Evolutionary conservation across 2,797 vertebrate species (phyloP).

Genomic region (Aplochiton taeniatus): DNA sequence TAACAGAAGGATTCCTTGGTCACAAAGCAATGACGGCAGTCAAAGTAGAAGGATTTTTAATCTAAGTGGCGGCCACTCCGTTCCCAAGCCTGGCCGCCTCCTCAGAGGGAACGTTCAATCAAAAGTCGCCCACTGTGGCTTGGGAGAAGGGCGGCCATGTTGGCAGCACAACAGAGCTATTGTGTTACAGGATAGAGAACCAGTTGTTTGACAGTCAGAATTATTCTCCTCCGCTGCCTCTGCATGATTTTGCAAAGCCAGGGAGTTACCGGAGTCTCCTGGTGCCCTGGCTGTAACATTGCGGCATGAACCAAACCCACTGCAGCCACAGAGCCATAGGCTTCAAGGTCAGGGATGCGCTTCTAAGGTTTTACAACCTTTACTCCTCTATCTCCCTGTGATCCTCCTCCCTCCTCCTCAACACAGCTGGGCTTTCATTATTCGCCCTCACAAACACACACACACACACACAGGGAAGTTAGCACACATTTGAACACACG

Average conservation of each 20-base stretch:
- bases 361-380: constrained; percentile 32
- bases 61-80: constrained; percentile 19
- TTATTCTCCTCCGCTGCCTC: constrained; percentile 35
- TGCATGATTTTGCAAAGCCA: too few relatives aligned
- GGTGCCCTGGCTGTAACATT: constrained; percentile 55
- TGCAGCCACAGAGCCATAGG: constrained; percentile 42
- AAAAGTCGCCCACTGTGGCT: constrained; percentile 49
- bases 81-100: constrained; percentile 11
- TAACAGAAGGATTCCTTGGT: constrained; percentile 37
- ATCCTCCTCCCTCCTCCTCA: constrained; percentile 11
- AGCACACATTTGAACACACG: not conserved
- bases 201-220: constrained; percentile 36
- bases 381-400: constrained; percentile 17
- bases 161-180: constrained; percentile 52
- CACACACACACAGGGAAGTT: not conserved
- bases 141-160: constrained; percentile 55
- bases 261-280: constrained; percentile 37
- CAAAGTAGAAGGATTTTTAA: constrained; percentile 38
- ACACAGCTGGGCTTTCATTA: constrained; percentile 25
- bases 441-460: not conserved
- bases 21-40: constrained; percentile 23
- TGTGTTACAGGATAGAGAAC: constrained; percentile 59
- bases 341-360: constrained; percentile 65
- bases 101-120: constrained; percentile 37
- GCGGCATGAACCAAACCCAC: constrained; percentile 52